Evolutionary conservation across 2,888 invertebrate genomes (phyloP), one percentile per base, ranked within the genome.

Genomic region (Flexamia atlantica): DNA sequence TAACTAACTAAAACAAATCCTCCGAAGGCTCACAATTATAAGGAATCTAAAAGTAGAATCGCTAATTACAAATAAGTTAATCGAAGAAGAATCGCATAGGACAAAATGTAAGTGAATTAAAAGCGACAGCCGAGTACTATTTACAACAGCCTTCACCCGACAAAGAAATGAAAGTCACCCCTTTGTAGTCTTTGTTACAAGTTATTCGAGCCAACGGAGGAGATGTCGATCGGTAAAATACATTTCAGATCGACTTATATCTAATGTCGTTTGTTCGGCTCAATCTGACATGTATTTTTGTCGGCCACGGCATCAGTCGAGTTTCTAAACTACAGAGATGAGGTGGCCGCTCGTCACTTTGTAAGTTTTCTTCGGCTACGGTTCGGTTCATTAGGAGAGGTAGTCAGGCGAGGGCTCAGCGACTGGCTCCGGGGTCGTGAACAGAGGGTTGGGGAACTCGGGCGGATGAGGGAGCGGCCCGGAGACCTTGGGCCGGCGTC

Each of bases 401-500:
- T 96, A 96, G 91, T 96, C 96, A 85, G 96, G 96, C 88, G 95
- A 95, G 87, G 96, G 96, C 91, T 96, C 95, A 86, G 95, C 94
- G 89, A 95, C 93, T 85, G 95, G 95, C 90, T 96, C 95, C 84
- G 94, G 94, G 87, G 95, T 95, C 86, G 96, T 94, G 92, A 97
- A 97, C 89, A 98, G 92, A 88, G 98, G 97, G 91, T 98, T 98
- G 85, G 98, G 98, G 92, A 98, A 97, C 91, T 98, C 97, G 86
- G 97, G 96, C 87, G 98, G 98, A 92, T 98, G 98, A 87, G 98
- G 97, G 88, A 98, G 92, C 72, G 98, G 98, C 57, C 97, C 97
- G 86, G 96, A 94, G 81, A 96, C 94, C 89, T 97, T 97, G 81
- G 97, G 96, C 89, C 96, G 94, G 88, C 97, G 94, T 87, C 97